Evolutionary conservation across 1,140 invertebrate genomes (phyloP), one percentile per base, ranked within the genome.

Genomic region (Scaptomyza pallida): DNA sequence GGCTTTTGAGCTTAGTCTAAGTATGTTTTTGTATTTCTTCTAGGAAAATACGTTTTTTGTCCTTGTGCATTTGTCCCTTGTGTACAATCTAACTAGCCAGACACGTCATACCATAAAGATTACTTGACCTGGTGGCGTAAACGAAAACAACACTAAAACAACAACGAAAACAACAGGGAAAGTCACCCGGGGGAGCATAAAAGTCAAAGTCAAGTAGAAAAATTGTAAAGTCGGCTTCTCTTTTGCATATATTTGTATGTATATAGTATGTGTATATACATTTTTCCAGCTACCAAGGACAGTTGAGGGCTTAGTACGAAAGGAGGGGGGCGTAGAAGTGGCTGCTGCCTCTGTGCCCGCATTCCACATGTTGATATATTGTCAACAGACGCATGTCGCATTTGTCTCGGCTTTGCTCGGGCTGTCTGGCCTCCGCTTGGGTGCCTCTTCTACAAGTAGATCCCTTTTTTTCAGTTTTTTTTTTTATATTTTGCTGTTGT

Each of bases 371-470:
- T 78, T 89, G 86, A 89, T 89, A 89, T 89, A 80, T 89, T 89
- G 86, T 89, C 86, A 89, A 81, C 85, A 89, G 81, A 89, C 80
- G 77, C 81, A 86, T 76, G 80, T 81, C 73, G 81, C 82, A 86
- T 86, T 89, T 89, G 85, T 89, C 80, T 89, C 61, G 70, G 74
- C 77, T 63, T 86, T 68, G 43, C 61, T 67, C 17, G 6, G 45
- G 19, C 19, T 40, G 45, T 57, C 57, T 61, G 64, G 59, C 26
- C 50, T 37, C 40, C 47, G 21, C 15, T 65, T 37, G 37, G 10
- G 5, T 17, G 19, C 23, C 67, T 43, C 33, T 56, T 63, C 16
- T 21, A 12, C 33, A 37, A 37, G 26, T 56, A 35, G 54, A 35
- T 44, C 52, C 55, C 48, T 59, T 64, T 35, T 52, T 35, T 73